These are phyloP conservation scores for Acromyrmex heyeri DNA, from an alignment of 1,140 invertebrate genomes.

Conservation along the genomic window DNA sequence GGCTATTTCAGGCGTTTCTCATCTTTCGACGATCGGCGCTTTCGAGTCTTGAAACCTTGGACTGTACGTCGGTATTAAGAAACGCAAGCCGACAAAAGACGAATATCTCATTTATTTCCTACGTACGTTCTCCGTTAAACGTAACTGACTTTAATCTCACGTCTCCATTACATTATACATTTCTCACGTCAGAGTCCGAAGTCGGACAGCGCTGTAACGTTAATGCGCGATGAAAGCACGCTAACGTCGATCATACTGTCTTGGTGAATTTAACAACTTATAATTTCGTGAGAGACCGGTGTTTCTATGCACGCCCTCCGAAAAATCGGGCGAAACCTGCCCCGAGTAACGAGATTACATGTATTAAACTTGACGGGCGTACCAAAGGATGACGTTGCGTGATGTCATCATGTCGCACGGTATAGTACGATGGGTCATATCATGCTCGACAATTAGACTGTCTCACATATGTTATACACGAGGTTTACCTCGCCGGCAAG, in stretches of 20 bases:
- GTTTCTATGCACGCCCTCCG: slow-evolving; percentile 2
- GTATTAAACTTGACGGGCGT: slow-evolving; percentile 27
- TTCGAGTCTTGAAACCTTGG: not conserved
- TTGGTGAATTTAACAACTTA: slow-evolving; percentile 24
- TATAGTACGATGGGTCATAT: slow-evolving; percentile 14
- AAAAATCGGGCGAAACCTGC: not conserved
- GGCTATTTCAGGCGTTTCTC: not conserved
- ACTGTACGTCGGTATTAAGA: not conserved
- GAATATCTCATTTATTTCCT: slow-evolving; percentile 24
- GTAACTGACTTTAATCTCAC: slow-evolving; percentile 17
- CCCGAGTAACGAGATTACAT: slow-evolving; percentile 15
- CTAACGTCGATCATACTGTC: slow-evolving; percentile 15
- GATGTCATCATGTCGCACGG: slow-evolving; percentile 15
- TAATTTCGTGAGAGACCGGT: not conserved
- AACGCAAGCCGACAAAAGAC: not conserved
- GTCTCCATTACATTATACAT: slow-evolving; percentile 2
- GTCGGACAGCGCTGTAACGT: slow-evolving; percentile 2
- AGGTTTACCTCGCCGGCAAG: slow-evolving; percentile 52
- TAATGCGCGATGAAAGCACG: slow-evolving; percentile 36
- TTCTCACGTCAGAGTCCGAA: slow-evolving; percentile 10
- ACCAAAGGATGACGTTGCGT: slow-evolving; percentile 15
- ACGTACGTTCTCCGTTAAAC: not conserved
- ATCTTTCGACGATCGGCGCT: not conserved
- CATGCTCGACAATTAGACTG: slow-evolving; percentile 63
- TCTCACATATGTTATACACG: slow-evolving; percentile 35